Conservation (phyloP, 2,113 vertebrate species). For the Anser cygnoides region DNA sequence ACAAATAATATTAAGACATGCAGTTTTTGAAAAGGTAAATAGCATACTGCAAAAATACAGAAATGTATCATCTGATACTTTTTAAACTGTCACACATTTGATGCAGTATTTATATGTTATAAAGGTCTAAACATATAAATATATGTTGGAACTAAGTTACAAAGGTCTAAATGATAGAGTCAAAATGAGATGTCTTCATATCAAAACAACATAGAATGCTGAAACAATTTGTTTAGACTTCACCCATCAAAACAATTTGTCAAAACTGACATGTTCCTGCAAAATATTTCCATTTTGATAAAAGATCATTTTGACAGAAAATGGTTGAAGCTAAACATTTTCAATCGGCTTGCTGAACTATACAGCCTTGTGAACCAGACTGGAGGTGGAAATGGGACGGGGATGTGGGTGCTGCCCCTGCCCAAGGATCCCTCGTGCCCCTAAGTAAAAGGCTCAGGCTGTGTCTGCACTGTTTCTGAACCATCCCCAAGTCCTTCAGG, state of each 20-base stretch:
- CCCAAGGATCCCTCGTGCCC: too few species aligned
- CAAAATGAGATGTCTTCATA: constrained; percentile 56
- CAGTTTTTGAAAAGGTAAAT: neutral
- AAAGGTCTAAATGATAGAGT: constrained; percentile 55
- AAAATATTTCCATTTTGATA: constrained; percentile 67
- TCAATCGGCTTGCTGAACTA: constrained; percentile 7
- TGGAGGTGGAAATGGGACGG: neutral
- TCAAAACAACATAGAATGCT: constrained; percentile 37
- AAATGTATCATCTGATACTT: neutral
- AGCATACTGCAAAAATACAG: neutral
- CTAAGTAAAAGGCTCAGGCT: neutral
- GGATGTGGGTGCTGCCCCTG: neutral
- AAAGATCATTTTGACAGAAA: constrained; percentile 58
- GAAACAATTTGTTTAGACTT: constrained; percentile 69
- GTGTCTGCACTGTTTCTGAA: neutral
- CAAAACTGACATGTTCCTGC: constrained; percentile 48
- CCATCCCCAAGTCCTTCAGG: neutral
- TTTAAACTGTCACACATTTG: neutral
- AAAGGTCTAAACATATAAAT: constrained; percentile 5
- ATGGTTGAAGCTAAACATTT: constrained; percentile 11
- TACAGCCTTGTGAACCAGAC: neutral
- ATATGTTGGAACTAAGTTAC: neutral
- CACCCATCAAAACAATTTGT: constrained; percentile 64
- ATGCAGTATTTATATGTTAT: neutral
- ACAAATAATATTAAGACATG: neutral